A percentile compares a stretch with the other conserved stretches of the same genome.
phyloP scores from a whole-genome alignment of 2,888 invertebrate genomes.

The Nomada fucata region DNA sequence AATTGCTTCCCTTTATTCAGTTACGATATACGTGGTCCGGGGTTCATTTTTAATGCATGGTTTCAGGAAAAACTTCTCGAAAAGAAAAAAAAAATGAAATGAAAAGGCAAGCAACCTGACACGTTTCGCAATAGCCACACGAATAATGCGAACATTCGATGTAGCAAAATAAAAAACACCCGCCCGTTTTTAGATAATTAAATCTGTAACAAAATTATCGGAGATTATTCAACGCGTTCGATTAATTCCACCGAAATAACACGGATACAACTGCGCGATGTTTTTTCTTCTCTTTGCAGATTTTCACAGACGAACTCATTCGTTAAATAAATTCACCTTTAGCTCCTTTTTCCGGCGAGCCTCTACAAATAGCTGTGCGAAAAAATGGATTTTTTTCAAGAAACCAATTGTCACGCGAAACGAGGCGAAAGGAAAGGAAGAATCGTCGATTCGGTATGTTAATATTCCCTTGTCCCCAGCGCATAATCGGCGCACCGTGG shows the following conservation, averaged over 20 bases:
- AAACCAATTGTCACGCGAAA: not conserved
- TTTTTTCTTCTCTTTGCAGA: too few relatives aligned
- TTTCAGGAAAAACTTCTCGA: not conserved
- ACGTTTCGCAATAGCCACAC: not conserved
- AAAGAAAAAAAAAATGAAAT: not conserved
- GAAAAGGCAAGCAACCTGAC: too few relatives aligned
- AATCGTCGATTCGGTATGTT: constrained; percentile 20
- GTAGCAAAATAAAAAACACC: not conserved
- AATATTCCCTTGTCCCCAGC: not conserved
- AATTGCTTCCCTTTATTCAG: constrained; percentile 6
- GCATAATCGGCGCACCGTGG: constrained; percentile 7
- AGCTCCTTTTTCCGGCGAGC: too few relatives aligned
- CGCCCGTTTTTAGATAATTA: not conserved
- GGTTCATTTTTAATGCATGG: not conserved
- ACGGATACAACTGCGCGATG: not conserved
- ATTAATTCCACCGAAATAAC: not conserved
- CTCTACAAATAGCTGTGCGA: not conserved
- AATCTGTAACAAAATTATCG: constrained; percentile 8
- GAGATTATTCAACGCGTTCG: not conserved
- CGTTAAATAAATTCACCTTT: too few relatives aligned
- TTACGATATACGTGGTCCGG: not conserved
- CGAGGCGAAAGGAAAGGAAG: not conserved
- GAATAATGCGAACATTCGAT: not conserved
- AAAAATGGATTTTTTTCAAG: not conserved
- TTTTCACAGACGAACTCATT: too few relatives aligned